Percentiles rank a stretch among this genome's conserved stretches.
Evolutionary conservation across 2,113 vertebrate genomes (phyloP).

Genomic region (Psephotus haematonotus): DNA sequence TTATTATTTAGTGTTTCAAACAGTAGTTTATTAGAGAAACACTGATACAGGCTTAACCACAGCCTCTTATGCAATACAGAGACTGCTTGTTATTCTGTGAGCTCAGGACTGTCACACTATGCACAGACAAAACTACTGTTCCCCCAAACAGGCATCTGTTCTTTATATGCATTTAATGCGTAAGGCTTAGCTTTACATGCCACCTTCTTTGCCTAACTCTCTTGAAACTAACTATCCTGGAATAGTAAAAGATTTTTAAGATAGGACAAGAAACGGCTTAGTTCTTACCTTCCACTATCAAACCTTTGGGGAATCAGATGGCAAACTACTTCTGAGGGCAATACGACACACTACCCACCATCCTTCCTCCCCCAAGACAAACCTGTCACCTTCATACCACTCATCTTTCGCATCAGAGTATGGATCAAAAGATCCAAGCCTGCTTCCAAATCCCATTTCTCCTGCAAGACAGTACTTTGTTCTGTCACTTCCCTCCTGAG

Average conservation of each 20-base stretch:
- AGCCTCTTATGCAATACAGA: conserved; percentile 47
- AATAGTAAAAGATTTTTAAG: conserved; percentile 8
- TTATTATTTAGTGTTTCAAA: conserved; percentile 65
- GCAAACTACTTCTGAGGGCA: conserved; percentile 31
- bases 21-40: conserved; percentile 41
- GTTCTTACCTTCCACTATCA: neutral
- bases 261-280: neutral
- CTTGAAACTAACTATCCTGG: neutral
- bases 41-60: conserved; percentile 45
- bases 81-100: conserved; percentile 32
- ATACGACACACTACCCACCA: neutral
- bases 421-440: conserved; percentile 64
- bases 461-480: conserved; percentile 71
- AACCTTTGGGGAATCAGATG: conserved; percentile 26
- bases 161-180: neutral
- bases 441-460: conserved; percentile 71
- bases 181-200: neutral
- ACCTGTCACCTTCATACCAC: conserved; percentile 41
- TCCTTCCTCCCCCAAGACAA: conserved; percentile 42
- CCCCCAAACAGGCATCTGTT: conserved; percentile 9
- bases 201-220: neutral
- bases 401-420: conserved; percentile 51
- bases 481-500: conserved; percentile 70
- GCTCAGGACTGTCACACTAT: neutral
- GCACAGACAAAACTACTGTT: neutral